Evolutionary conservation across 1,140 invertebrate genomes (phyloP), one percentile per base, ranked within the genome.

Genomic region (Pectinophora gossypiella): DNA sequence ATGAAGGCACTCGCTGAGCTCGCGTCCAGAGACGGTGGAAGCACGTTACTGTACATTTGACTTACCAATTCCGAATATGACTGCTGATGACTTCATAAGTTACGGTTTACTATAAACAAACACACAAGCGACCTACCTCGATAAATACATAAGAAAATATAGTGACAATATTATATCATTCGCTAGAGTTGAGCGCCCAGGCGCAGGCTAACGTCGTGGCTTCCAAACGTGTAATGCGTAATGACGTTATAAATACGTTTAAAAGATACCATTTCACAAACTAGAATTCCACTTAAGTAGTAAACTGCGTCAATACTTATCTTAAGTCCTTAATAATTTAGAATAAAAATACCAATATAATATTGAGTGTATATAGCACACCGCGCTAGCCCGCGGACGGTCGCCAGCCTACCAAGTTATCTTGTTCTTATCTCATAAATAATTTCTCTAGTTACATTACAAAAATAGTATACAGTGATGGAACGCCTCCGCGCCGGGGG

Each of bases 121-220:
- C 78, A 86, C 80, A 81, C 77, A 84, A 81, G 76, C 78, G 63
- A 73, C 71, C 76, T 84, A 86, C 59, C 63, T 68, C 61, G 74
- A 87, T 87, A 87, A 87, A 87, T 87, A 87, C 79, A 78, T 87
- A 84, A 75, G 79, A 84, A 87, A 87, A 87, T 87, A 87, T 80
- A 84, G 64, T 75, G 84, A 81, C 72, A 60, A 65, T 15, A 56
- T 61, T 54, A 54, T 63, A 70, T 73, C 71, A 72, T 83, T 80
- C 74, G 67, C 78, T 79, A 83, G 64, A 70, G 27, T n/a, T 32
- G 27, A 9, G 9, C 27, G 27, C n/a, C 27, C 27, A 32, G 9
- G 9, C 1, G 27, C n/a, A n/a, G 27, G 2, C 6, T 32, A n/a
- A 32, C n/a, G n/a, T n/a, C n/a, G n/a, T n/a, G n/a, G n/a, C n/a